Conservation (phyloP, 2,888 invertebrate genomes). For the Ariolimax columbianus region DNA sequence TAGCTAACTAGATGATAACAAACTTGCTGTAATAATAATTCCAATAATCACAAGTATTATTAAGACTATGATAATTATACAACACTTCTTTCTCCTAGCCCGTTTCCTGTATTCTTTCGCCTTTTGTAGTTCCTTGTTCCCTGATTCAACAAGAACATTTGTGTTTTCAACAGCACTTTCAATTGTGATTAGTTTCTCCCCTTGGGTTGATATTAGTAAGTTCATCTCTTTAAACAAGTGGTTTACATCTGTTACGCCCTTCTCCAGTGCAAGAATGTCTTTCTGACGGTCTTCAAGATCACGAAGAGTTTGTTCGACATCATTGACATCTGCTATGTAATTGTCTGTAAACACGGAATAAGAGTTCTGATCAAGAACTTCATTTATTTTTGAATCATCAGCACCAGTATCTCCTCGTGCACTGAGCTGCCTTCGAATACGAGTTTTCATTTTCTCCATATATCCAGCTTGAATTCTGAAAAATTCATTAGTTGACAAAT, state of each 20-base stretch:
- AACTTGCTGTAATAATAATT: slow-evolving; percentile 56
- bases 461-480: slow-evolving; percentile 67
- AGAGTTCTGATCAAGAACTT: slow-evolving; percentile 54
- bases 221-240: slow-evolving; percentile 68
- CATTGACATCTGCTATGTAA: slow-evolving; percentile 64
- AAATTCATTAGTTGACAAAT: slow-evolving; percentile 63
- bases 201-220: slow-evolving; percentile 66
- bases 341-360: slow-evolving; percentile 66
- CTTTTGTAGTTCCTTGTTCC: slow-evolving; percentile 59
- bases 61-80: slow-evolving; percentile 61
- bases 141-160: slow-evolving; percentile 59
- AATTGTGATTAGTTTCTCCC: slow-evolving; percentile 69
- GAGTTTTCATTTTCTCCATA: slow-evolving; percentile 66
- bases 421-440: slow-evolving; percentile 63
- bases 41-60: slow-evolving; percentile 61
- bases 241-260: slow-evolving; percentile 68
- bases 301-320: slow-evolving; percentile 63
- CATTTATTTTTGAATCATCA: slow-evolving; percentile 54
- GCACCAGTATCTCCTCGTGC: slow-evolving; percentile 59
- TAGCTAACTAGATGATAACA: background rate
- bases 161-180: slow-evolving; percentile 63
- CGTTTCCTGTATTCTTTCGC: slow-evolving; percentile 58
- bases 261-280: slow-evolving; percentile 68
- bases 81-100: slow-evolving; percentile 62
- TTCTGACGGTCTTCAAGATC: slow-evolving; percentile 65